Base-by-base conservation (phyloP, 2,888 invertebrate species). In the Drosophila kanekoi region DNA sequence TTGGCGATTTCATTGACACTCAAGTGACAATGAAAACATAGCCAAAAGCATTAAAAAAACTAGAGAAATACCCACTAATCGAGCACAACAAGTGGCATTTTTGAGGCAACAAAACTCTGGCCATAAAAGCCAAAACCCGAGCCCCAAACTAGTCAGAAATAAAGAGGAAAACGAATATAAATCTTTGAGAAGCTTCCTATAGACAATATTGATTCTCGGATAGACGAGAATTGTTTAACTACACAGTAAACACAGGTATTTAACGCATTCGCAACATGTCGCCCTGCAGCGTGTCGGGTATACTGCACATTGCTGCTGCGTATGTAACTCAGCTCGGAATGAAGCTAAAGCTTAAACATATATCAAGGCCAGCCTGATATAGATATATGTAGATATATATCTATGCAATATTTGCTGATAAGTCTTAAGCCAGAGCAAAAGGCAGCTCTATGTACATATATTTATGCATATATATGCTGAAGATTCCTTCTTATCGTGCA, bases 1-100 rank as follows among this genome's bases (percentile, higher is more conserved):
- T 77, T 72, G 66, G 73, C 75, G 49, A 72, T 77, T 75, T 59
- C 75, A 75, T 77, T 77, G 75, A 72, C 75, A 77, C 72, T 65
- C 56, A 43, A 52, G 35, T 61, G 76, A 66, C 77, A 75, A 71
- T 74, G 65, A 63, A 57, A 32, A 52, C 11, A 18, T 45, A 40
- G 38, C 37, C 13, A 47, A 60, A 45, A 20, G n/a, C n/a, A 13
- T 35, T 35, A 35, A 53, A 48, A 45, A 14, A 37, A 10, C 1
- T n/a, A 28, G 28, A 28, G 28, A 40, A 35, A 51, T 37, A 61
- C 13, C 41, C 44, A 67, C 58, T 63, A 56, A 61, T 45, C 49
- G 45, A 43, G 59, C 49, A 18, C 37, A 20, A 54, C 56, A 45
- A 37, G 28, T 20, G 16, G 10, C 23, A 40, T 11, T 49, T 54